Base-by-base conservation (phyloP, 2,888 invertebrate genomes). In the Xanthia icteritia region DNA sequence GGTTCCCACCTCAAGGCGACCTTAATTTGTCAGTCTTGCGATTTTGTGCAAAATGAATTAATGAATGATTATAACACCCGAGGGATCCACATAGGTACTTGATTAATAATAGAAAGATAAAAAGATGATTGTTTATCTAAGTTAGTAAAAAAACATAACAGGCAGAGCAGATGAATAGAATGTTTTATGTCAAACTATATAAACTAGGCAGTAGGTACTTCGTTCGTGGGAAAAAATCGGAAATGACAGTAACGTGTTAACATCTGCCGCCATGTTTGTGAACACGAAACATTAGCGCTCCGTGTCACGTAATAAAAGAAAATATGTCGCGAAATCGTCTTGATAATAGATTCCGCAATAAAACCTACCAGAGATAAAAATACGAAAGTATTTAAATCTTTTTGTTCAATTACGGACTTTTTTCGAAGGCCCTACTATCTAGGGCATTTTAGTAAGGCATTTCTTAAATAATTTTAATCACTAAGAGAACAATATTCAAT, bases 11-110 rank as follows among this genome's bases (percentile, higher is more conserved):
- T 90, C 86, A 87, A 87, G 84, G 86, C 89, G 88, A 88, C 89
- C 90, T 90, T 90, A 92, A 94, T 94, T 93, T 92, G 92, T 94
- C 92, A 93, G 90, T 86, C 85, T 87, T 88, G 89, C 79, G 84
- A 90, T 92, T 91, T 89, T 88, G 82, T 86, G 84, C 82, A 83
- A 74, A 84, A 86, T 81, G 42, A 77, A 76, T 58, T 20, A 66
- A 74, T 63, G 27, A 73, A 67, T 48, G 48, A 31, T 17, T 15
- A 1, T 51, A 65, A 73, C 6, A 27, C 20, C 27, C 42, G 6
- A 42, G 36, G 36, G 45, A 60, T 60, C 17, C 31, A 31, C 20
- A 20, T n/a, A 23, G 11, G 9, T 39, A 9, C 3, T 15, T 42
- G 9, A 31, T 42, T 42, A 13, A 45, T 54, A 56, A 64, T 20